Base-by-base conservation (phyloP, 2,797 vertebrate species). In the Avahi laniger region DNA sequence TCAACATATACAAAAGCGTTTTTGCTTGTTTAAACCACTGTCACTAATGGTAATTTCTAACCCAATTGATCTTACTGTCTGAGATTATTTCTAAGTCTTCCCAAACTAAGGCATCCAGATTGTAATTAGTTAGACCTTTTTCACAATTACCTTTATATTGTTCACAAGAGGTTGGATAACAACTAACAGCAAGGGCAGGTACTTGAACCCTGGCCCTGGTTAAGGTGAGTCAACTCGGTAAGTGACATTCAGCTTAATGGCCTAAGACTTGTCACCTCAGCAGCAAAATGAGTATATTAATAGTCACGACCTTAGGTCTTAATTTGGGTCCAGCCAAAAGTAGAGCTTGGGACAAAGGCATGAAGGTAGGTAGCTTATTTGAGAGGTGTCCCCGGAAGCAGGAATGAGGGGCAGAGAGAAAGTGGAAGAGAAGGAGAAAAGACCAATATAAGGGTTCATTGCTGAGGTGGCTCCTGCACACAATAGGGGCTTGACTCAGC, bases 21-120 rank as follows among this genome's bases (percentile, higher is more conserved):
- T 85, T 63, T 76, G 24, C 7, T 86, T 43, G 59, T 3, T 81
- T 80, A 65, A 17, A 43, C 38, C 41, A 54, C 3, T 43, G n/a
- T 76, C 67, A 80, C 28, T 65, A 86, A 78, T 1, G 85, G 76
- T 30, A 73, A 80, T 86, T 89, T 82, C 92, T 82, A 91, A 93
- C 38, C 30, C 30, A 15, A 35, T 52, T 70, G 7, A 79, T 33
- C 4, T 95, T 41, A 50, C 15, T 65, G 17, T 35, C 69, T 70
- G 26, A 91, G 41, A 70, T 69, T 11, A 83, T 38, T 79, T 85
- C 48, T 43, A 92, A 75, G 11, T 78, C 22, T 43, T 48, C 63
- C 96, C 52, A 48, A 38, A 57, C 59, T n/a, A 50, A 93, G 28
- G 35, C 43, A 79, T 73, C 76, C 30, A 73, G 57, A 59, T 22